Evolutionary conservation across 2,113 vertebrate genomes (phyloP).

Genomic region (Uria aalge): DNA sequence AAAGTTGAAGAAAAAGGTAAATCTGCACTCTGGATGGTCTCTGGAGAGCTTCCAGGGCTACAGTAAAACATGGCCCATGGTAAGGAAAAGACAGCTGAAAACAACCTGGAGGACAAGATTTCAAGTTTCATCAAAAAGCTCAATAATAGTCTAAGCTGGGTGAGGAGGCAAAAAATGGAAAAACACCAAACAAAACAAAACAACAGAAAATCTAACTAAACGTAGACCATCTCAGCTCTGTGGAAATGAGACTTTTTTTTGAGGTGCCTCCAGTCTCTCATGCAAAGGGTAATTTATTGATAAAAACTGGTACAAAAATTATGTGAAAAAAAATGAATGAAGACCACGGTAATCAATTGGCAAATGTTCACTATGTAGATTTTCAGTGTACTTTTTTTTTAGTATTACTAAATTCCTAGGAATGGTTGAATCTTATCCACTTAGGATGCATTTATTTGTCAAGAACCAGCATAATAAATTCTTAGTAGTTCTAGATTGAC

Average conservation of each 20-base stretch:
- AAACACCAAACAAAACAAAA: no score
- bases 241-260: background rate
- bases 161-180: background rate
- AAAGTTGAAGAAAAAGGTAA: background rate
- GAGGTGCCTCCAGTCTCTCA: background rate
- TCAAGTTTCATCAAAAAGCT: background rate
- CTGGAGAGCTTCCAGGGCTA: background rate
- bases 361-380: background rate
- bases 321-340: background rate
- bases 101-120: background rate
- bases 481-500: background rate
- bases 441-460: background rate
- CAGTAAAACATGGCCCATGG: background rate
- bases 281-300: background rate
- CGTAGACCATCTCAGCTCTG: background rate
- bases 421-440: background rate
- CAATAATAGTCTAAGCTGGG: background rate
- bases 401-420: background rate
- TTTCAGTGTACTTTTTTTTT: background rate
- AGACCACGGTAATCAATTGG: background rate
- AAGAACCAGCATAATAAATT: background rate
- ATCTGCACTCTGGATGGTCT: background rate
- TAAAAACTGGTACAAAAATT: background rate
- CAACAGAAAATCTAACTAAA: background rate
- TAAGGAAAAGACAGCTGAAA: background rate